Evolutionary conservation across 1,140 invertebrate genomes (phyloP).

Genomic region (Zaprionus camerounensis): DNA sequence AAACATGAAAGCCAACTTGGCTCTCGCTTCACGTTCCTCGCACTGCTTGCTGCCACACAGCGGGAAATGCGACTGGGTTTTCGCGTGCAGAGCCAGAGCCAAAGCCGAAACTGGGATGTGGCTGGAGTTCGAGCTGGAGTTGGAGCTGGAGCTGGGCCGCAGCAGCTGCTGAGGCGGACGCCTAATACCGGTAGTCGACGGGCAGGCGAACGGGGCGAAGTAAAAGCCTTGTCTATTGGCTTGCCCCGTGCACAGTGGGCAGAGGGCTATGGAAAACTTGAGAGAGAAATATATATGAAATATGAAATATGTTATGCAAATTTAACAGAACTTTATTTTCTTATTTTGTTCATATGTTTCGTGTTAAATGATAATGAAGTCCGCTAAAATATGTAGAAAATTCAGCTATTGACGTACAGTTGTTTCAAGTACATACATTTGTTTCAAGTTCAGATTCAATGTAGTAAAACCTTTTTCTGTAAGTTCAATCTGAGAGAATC

Average conservation of each 20-base stretch:
- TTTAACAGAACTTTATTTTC: background rate
- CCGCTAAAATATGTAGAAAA: too few relatives aligned
- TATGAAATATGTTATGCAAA: background rate
- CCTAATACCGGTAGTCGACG: slow-evolving; percentile 74
- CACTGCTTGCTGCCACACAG: slow-evolving; percentile 54
- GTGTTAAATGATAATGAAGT: too few relatives aligned
- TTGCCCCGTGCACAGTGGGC: slow-evolving; percentile 29
- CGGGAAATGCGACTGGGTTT: slow-evolving; percentile 70
- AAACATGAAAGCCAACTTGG: slow-evolving; percentile 72
- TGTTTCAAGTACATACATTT: too few relatives aligned
- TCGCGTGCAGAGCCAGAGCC: slow-evolving; percentile 59
- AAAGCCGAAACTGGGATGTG: slow-evolving; percentile 16
- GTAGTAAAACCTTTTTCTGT: too few relatives aligned
- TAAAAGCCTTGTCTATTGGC: slow-evolving; percentile 6
- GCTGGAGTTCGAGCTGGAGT: slow-evolving; percentile 38
- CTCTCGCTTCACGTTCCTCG: background rate
- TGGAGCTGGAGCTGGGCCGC: slow-evolving; percentile 38
- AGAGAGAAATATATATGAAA: background rate
- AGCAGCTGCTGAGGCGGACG: slow-evolving; percentile 29
- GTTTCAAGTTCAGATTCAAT: too few relatives aligned
- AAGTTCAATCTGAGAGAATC: too few relatives aligned
- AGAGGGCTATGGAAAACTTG: background rate
- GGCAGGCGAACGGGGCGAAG: slow-evolving; percentile 22
- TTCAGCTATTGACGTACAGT: too few relatives aligned
- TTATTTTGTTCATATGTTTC: too few relatives aligned